Conservation (phyloP, 2,113 vertebrate genomes). For the Isurus oxyrinchus region DNA sequence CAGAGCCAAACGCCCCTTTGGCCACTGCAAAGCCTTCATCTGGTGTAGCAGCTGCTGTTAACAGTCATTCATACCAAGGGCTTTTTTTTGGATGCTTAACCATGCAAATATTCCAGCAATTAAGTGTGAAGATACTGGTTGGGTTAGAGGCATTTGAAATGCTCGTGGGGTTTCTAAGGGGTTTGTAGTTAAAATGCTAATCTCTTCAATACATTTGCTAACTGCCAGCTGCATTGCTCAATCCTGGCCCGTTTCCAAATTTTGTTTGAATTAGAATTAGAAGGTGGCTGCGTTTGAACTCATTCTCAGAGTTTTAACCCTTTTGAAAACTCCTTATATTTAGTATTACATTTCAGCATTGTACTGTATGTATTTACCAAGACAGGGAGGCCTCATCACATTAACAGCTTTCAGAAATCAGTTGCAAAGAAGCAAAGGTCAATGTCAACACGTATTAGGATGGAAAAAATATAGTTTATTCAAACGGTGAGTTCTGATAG, state of each 20-base stretch:
- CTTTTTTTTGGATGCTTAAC: neutral
- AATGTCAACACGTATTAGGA: neutral
- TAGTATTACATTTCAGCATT: neutral
- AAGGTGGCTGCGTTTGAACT: neutral
- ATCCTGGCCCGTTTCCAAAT: neutral
- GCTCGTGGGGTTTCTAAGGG: neutral
- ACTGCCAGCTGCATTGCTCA: neutral
- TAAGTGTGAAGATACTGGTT: neutral
- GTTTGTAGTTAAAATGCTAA: neutral
- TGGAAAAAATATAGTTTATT: neutral
- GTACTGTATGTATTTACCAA: neutral
- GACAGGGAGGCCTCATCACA: neutral
- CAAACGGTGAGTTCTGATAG: neutral
- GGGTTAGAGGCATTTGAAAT: neutral
- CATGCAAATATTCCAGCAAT: neutral
- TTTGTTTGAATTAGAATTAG: neutral
- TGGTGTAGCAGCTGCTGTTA: neutral
- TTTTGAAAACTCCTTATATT: neutral
- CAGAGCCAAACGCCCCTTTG: neutral
- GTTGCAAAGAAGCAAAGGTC: neutral
- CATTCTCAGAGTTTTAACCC: neutral
- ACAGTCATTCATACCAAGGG: neutral
- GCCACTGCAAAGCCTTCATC: neutral
- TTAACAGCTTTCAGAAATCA: neutral
- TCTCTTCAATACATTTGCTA: neutral